phyloP scores from a whole-genome alignment of 2,113 vertebrate genomes.

The Pholis gunnellus region DNA sequence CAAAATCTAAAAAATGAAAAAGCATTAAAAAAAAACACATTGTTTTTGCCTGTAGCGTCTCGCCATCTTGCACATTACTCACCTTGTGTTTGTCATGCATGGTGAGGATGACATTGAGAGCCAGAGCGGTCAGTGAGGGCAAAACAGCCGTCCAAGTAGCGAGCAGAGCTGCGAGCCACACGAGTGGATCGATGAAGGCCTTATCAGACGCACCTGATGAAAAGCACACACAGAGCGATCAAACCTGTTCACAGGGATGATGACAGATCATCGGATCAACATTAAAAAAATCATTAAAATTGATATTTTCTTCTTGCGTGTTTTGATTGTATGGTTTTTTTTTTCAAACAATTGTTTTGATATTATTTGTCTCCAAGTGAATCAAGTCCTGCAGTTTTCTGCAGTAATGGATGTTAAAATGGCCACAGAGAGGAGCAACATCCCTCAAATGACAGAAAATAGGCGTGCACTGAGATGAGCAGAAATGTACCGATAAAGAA shows the following conservation, averaged over 20 bases:
- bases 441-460: background rate
- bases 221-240: slow-evolving; percentile 31
- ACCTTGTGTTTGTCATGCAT: slow-evolving; percentile 79
- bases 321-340: background rate
- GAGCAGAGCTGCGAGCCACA: slow-evolving; percentile 88
- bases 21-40: background rate
- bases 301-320: background rate
- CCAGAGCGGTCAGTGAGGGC: slow-evolving; percentile 78
- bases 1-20: background rate
- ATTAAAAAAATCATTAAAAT: slow-evolving; percentile 8
- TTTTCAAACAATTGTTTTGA: background rate
- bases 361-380: background rate
- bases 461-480: background rate
- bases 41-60: background rate
- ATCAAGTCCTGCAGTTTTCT: background rate
- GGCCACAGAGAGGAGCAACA: background rate
- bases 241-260: background rate
- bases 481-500: slow-evolving; percentile 85
- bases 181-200: slow-evolving; percentile 78
- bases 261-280: slow-evolving; percentile 14
- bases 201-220: slow-evolving; percentile 83
- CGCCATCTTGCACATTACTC: slow-evolving; percentile 21
- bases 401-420: background rate
- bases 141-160: slow-evolving; percentile 83
- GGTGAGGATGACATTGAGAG: slow-evolving; percentile 62